Percentiles rank a stretch among this genome's conserved stretches.
These are phyloP conservation scores for Rousettus madagascariensis DNA, from an alignment of 2,797 vertebrate species.

Conservation along the genomic window DNA sequence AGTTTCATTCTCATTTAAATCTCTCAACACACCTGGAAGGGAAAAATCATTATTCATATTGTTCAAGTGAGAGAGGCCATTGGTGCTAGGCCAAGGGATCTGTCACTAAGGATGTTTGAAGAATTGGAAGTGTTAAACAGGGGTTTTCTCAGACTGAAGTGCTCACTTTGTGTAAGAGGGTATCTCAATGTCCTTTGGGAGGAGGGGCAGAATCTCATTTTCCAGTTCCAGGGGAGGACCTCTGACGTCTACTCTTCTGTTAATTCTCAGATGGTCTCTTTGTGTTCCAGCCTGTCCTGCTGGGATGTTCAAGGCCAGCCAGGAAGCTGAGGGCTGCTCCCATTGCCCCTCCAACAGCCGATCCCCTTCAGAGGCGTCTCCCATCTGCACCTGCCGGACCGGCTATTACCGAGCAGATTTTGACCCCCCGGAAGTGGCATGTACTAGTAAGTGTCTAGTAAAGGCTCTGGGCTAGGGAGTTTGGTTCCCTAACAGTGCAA, in stretches of 20 bases:
- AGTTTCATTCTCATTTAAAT: slow-evolving; percentile 54
- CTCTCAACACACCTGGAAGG: slow-evolving; percentile 36
- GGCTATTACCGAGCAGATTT: slow-evolving; percentile 95
- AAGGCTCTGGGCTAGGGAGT: not conserved
- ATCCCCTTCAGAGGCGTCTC: slow-evolving; percentile 92
- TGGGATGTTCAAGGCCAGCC: slow-evolving; percentile 96
- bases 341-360: slow-evolving; percentile 96
- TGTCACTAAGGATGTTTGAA: slow-evolving; percentile 30
- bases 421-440: slow-evolving; percentile 92
- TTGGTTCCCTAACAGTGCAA: not conserved
- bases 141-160: not conserved
- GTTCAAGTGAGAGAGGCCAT: slow-evolving; percentile 27
- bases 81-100: not conserved
- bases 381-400: slow-evolving; percentile 94
- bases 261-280: slow-evolving; percentile 69
- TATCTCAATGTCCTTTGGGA: not conserved
- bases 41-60: slow-evolving; percentile 54
- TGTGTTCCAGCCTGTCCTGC: slow-evolving; percentile 92
- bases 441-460: slow-evolving; percentile 92
- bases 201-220: not conserved
- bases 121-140: slow-evolving; percentile 5
- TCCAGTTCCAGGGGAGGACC: not conserved
- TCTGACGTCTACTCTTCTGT: not conserved
- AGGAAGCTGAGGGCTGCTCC: slow-evolving; percentile 91
- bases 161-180: not conserved